phyloP scores from a whole-genome alignment of 2,888 invertebrate genomes.

The Onchidella celtica region DNA sequence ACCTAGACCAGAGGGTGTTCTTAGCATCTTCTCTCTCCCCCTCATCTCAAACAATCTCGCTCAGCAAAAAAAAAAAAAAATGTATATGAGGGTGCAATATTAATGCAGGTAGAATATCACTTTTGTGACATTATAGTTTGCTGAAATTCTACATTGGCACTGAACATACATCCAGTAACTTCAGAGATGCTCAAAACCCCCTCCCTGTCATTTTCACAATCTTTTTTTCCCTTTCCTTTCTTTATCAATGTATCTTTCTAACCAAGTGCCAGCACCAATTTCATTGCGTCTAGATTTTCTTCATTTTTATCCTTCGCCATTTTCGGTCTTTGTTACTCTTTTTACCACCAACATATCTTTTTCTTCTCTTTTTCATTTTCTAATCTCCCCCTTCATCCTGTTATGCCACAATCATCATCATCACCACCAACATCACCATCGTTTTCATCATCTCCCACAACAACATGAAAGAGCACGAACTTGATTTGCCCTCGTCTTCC shows the following conservation, averaged over 20 bases:
- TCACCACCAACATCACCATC: no score
- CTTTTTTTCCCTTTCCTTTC: background rate
- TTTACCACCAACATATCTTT: background rate
- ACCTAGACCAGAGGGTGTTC: no score
- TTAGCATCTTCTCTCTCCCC: no score
- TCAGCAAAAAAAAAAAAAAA: no score
- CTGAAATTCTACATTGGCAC: no score
- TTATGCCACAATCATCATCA: background rate
- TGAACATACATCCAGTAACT: background rate
- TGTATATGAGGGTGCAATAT: no score
- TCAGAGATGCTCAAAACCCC: background rate
- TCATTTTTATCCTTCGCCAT: background rate
- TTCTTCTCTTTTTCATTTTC: background rate
- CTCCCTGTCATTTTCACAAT: background rate
- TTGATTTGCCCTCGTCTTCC: slow-evolving; percentile 54
- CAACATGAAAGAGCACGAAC: slow-evolving; percentile 10
- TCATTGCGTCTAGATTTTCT: background rate
- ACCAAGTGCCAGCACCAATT: background rate
- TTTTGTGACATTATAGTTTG: no score
- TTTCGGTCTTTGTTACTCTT: no score
- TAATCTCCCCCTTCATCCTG: background rate
- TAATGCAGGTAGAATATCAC: no score
- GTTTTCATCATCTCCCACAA: no score
- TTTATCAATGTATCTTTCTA: background rate
- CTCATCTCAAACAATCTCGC: no score